A percentile compares a stretch with the other conserved stretches of the same genome.
phyloP scores from a whole-genome alignment of 2,113 vertebrate species.

The Otocyon megalotis region DNA sequence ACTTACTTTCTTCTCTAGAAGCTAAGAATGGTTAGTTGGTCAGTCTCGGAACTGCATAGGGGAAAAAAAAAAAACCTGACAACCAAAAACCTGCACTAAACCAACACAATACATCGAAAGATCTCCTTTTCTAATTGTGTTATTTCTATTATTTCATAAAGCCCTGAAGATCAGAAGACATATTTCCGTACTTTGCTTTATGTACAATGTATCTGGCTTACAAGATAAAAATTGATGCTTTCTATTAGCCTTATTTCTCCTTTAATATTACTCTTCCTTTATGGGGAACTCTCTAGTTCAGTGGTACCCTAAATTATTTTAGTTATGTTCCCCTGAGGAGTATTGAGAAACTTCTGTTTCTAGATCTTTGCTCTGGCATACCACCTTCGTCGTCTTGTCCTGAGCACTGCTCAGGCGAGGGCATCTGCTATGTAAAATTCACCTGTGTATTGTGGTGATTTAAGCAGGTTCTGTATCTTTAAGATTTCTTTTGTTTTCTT shows the following conservation, averaged over 20 bases:
- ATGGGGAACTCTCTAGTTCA: not conserved
- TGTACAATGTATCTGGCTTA: not conserved
- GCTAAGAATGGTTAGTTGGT: not conserved
- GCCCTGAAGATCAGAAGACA: not conserved
- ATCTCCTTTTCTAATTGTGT: not conserved
- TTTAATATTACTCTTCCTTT: not conserved
- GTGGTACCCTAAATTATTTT: not conserved
- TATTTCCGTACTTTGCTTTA: not conserved
- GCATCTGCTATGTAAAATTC: not conserved
- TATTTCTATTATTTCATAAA: slow-evolving; percentile 32
- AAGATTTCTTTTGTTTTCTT: not conserved
- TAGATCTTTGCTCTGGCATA: not conserved
- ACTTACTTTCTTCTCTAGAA: not conserved
- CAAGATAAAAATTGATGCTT: not conserved
- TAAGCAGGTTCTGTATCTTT: not conserved
- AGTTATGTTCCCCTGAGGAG: not conserved
- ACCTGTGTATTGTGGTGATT: not conserved
- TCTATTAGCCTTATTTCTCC: not conserved
- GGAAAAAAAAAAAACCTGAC: not conserved
- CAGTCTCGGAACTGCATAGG: not conserved
- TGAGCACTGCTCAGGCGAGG: not conserved
- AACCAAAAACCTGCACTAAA: not conserved
- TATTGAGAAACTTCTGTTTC: not conserved
- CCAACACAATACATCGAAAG: not conserved
- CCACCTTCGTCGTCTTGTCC: not conserved